Conservation (phyloP, 2,797 vertebrate species). For the Cuculus canorus region DNA sequence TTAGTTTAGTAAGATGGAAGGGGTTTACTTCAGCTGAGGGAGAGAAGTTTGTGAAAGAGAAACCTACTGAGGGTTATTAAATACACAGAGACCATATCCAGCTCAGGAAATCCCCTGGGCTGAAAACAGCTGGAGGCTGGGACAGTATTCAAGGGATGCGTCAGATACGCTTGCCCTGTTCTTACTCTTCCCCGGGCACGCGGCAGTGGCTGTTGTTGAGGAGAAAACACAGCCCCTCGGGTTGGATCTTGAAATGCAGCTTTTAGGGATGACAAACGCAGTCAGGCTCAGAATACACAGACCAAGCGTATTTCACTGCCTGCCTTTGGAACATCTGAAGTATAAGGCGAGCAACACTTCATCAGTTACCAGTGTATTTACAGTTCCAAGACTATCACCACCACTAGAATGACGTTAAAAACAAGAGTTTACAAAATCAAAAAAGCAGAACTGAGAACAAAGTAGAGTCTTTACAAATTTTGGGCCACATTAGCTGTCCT, state of each 20-base stretch:
- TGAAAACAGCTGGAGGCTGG: neutral
- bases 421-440: neutral
- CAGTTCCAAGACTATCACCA: neutral
- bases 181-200: neutral
- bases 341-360: neutral
- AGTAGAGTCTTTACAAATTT: neutral
- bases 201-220: neutral
- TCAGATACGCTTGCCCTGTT: neutral
- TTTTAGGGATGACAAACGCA: neutral
- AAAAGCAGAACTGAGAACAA: neutral
- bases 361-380: neutral
- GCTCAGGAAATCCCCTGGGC: slow-evolving; percentile 1
- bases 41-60: neutral
- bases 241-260: neutral
- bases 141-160: neutral
- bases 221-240: neutral
- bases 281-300: neutral
- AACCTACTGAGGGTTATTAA: neutral
- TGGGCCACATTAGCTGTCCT: neutral
- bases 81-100: neutral
- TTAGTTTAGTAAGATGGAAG: neutral
- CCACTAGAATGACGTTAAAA: neutral
- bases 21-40: neutral
- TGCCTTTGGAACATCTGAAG: neutral
- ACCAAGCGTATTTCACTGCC: neutral